Base-by-base conservation (phyloP, 1,140 invertebrate genomes). In the Aleiodes sp. region DNA sequence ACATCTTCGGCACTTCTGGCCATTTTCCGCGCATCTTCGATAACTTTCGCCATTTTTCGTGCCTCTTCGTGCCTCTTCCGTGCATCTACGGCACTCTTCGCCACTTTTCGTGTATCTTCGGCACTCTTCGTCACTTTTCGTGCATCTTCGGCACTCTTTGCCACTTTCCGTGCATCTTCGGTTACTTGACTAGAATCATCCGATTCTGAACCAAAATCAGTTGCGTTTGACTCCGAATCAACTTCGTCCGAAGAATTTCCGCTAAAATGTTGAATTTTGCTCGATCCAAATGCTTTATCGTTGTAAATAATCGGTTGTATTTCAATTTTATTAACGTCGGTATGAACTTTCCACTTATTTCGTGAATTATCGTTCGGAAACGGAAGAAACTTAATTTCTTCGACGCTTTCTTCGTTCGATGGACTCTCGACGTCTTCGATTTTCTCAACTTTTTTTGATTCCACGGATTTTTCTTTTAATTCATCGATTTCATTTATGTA, bases 401-500 rank as follows among this genome's bases (percentile, higher is more conserved):
- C 1, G 12, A 33, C 31, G 0, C 1, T 33, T 33, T 33, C 2
- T 10, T 1, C 7, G 31, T 33, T 33, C 31, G 12, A 33, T 33
- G 31, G 1, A 33, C 12, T 2, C 21, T 59, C 14, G 29, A 26
- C 16, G 12, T 63, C 7, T n/a, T 10, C 2, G 16, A 29, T 24
- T 35, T 12, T n/a, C 24, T 14, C 10, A 28, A 29, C n/a, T 46
- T 1, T 9, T 46, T 21, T 29, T 52, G n/a, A 65, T 57, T 10
- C 80, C 79, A 41, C 79, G 80, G 24, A 59, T n/a, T 29, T 59
- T 41, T 71, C 80, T 65, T 87, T 83, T 12, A 87, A 70, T 21
- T 80, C 71, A 0, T 73, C 76, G 4, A 87, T 80, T 71, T 85
- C 86, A 6, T 65, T 74, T 64, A 80, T 77, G 29, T 87, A 86